Conservation (phyloP, 2,113 vertebrate species). For the Stomatorhinus ivindoensis region DNA sequence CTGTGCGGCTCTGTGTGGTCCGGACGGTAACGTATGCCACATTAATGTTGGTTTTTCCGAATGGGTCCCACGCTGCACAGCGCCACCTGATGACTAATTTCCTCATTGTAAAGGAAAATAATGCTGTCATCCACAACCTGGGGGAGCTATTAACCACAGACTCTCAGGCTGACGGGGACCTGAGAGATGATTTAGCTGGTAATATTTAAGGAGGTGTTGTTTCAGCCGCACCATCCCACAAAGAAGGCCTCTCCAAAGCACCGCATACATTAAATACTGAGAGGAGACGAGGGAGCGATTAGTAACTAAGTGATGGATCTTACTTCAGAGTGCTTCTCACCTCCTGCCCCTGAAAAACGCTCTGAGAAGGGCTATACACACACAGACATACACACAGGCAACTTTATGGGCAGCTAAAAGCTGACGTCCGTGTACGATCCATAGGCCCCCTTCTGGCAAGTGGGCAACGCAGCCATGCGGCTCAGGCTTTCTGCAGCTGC, state of each 20-base stretch:
- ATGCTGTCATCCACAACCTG: background rate
- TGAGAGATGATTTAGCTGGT: background rate
- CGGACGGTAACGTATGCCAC: background rate
- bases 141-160: background rate
- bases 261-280: slow-evolving; percentile 28
- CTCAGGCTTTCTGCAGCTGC: background rate
- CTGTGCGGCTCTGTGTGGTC: background rate
- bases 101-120: background rate
- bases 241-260: background rate
- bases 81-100: slow-evolving; percentile 11
- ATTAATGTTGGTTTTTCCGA: background rate
- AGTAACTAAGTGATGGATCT: slow-evolving; percentile 34
- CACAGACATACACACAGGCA: background rate
- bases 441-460: background rate
- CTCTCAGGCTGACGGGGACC: background rate
- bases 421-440: background rate
- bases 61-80: background rate
- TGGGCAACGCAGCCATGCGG: background rate
- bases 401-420: background rate
- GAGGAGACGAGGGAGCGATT: slow-evolving; percentile 13
- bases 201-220: background rate
- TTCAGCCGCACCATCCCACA: background rate
- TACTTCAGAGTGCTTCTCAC: slow-evolving; percentile 19
- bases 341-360: background rate
- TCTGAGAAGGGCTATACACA: background rate